Evolutionary conservation across 2,888 invertebrate genomes (phyloP), one percentile per base, ranked within the genome.

Genomic region (Anorthoa munda): DNA sequence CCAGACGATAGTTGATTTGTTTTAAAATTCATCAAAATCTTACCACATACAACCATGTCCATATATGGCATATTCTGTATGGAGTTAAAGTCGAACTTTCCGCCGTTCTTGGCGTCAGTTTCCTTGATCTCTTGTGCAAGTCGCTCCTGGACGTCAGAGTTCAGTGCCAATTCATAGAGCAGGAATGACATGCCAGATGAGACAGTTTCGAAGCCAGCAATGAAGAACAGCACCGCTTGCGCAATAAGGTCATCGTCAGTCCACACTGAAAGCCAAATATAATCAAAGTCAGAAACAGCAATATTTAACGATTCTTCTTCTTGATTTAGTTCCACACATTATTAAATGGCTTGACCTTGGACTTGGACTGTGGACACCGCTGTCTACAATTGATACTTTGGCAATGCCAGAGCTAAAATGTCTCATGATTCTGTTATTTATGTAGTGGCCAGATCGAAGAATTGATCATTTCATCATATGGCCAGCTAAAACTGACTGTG

Each of bases 11-110:
- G 7, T 1, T 39, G 3, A 39, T 39, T 39, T 39, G 39, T 9
- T 39, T 39, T 39, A 39, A 45, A 55, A 21, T 21, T 23, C 0
- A 26, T 23, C 4, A n/a, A 39, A 67, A 39, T 50, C 76, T 83
- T 85, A 97, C 97, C 97, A 86, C 97, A 97, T 0, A 97, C 88
- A 0, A 97, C 97, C 97, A 97, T 97, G 70, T 97, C 97, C 93
- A 97, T 88, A 76, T 97, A 97, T 39, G 94, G 94, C 97, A 97
- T 95, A 46, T 93, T 93, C 72, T 96, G 93, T 0, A 97, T 90
- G 0, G 93, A 92, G 46, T 96, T 97, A 79, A 97, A 97, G 61
- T 93, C 94, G 0, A 97, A 88, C 21, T 92, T 93, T 5, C 93
- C 94, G 0, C 91, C 94, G 13, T 93, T 92, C 21, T 94, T 93